Evolutionary conservation across 2,888 invertebrate genomes (phyloP).

Genomic region (Geotrupes spiniger): DNA sequence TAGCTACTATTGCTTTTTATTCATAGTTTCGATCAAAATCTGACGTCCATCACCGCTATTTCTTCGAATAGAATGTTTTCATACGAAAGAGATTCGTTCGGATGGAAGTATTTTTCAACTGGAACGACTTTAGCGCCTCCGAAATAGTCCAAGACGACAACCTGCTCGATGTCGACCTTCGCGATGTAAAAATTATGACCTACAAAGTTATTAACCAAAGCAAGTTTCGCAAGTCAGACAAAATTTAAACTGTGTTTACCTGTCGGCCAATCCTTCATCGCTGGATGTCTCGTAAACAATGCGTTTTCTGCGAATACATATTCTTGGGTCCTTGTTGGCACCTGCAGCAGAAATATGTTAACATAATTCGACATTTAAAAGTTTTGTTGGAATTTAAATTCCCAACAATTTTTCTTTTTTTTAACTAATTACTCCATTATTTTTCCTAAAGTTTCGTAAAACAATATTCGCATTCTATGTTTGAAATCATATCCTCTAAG

Average conservation of each 20-base stretch:
- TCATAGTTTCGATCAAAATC: too few species aligned
- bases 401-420: too few species aligned
- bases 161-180: conserved; percentile 69
- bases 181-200: conserved; percentile 78
- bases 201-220: too few species aligned
- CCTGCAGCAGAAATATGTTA: conserved; percentile 47
- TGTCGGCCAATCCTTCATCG: conserved; percentile 65
- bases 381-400: too few species aligned
- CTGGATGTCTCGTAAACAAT: conserved; percentile 68
- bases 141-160: conserved; percentile 76
- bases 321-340: conserved; percentile 56
- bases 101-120: conserved; percentile 51
- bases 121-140: conserved; percentile 73
- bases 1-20: too few species aligned
- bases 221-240: too few species aligned
- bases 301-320: conserved; percentile 59
- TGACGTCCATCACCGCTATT: conserved; percentile 1
- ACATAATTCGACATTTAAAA: too few species aligned
- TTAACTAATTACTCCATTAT: too few species aligned
- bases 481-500: too few species aligned
- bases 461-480: too few species aligned
- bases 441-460: too few species aligned
- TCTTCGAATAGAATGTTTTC: conserved; percentile 2
- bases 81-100: background rate
- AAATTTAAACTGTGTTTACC: conserved; percentile 45